Evolutionary conservation across 2,113 vertebrate genomes (phyloP).

Genomic region (Megaceryle torquata): DNA sequence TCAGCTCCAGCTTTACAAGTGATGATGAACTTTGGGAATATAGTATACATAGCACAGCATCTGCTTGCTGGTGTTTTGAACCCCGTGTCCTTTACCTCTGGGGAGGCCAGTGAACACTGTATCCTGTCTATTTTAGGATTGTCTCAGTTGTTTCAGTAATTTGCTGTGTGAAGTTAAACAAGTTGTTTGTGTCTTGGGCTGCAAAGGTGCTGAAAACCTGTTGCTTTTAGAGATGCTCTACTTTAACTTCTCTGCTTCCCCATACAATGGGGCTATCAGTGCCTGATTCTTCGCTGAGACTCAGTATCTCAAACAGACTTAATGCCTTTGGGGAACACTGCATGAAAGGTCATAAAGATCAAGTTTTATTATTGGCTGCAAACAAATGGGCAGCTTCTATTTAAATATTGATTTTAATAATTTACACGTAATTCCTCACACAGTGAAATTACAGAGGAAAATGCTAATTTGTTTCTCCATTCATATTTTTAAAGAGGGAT

Average conservation of each 20-base stretch:
- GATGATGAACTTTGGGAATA: neutral
- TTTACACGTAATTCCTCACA: neutral
- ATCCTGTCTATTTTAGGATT: constrained; percentile 54
- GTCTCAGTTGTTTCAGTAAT: constrained; percentile 54
- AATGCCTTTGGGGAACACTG: neutral
- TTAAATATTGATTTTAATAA: neutral
- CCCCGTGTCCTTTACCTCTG: constrained; percentile 48
- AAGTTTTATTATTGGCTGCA: neutral
- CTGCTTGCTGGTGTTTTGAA: constrained; percentile 19
- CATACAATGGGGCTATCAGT: neutral
- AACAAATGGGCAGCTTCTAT: neutral
- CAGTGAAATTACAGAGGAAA: neutral
- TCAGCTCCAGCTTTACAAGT: neutral
- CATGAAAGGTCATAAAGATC: neutral
- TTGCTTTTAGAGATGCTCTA: neutral
- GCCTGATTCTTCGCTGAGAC: neutral
- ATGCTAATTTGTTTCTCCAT: neutral
- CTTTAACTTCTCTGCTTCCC: neutral
- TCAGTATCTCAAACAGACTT: neutral
- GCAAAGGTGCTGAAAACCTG: constrained; percentile 24
- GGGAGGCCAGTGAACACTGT: constrained; percentile 32
- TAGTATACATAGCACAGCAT: neutral
- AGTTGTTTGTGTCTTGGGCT: neutral
- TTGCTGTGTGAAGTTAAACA: constrained; percentile 40
- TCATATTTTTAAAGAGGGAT: neutral